These are phyloP conservation scores for Lepidocyrtinus sp. DNA, from an alignment of 2,888 invertebrate species.

Conservation along the genomic window DNA sequence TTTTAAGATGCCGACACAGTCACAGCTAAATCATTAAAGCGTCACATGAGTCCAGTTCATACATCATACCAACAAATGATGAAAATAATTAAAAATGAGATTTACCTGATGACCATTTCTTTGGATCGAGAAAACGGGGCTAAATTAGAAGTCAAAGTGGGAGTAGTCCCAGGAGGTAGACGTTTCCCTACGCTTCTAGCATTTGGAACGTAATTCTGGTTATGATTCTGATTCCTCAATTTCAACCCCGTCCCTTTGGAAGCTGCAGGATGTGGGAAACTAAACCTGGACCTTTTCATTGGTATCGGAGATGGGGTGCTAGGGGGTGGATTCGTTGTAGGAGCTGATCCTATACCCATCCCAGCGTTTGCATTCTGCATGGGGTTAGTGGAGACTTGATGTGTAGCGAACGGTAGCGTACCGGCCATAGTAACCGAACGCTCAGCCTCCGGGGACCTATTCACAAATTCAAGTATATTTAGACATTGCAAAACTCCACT, in stretches of 20 bases:
- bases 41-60: too few species aligned
- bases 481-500: too few species aligned
- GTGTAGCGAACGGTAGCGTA: constrained; percentile 29
- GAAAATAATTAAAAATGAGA: background rate
- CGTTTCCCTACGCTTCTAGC: constrained; percentile 63
- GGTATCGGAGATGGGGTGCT: constrained; percentile 54
- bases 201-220: constrained; percentile 52
- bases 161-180: constrained; percentile 66
- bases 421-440: constrained; percentile 21
- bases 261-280: constrained; percentile 57
- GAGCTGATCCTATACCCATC: constrained; percentile 30
- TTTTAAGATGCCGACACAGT: constrained; percentile 96
- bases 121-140: constrained; percentile 74
- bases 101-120: constrained; percentile 88
- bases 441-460: constrained; percentile 54
- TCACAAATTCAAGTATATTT: too few species aligned
- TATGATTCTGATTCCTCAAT: constrained; percentile 65
- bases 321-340: constrained; percentile 11
- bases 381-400: constrained; percentile 30
- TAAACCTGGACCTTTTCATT: constrained; percentile 66
- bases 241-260: constrained; percentile 58
- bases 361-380: constrained; percentile 29
- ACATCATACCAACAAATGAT: too few species aligned
- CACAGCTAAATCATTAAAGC: too few species aligned
- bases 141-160: constrained; percentile 65